A percentile compares a stretch with the other conserved stretches of the same genome.
Conservation (phyloP, 2,113 vertebrate species). For the Hassar affinis region DNA sequence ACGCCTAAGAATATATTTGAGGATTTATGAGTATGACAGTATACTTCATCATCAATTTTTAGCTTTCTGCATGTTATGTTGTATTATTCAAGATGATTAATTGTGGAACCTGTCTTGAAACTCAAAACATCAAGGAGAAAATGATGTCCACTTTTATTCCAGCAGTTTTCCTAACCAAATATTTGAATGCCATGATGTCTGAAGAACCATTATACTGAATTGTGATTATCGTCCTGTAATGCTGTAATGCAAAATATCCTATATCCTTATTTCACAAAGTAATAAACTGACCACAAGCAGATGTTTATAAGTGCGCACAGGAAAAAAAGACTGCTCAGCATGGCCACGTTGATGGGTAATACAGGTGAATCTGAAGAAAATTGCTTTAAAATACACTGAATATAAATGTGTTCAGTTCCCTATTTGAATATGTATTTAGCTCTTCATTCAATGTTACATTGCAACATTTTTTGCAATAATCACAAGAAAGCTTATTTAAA, state of each 20-base stretch:
- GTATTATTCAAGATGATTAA: not conserved
- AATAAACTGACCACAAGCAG: not conserved
- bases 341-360: not conserved
- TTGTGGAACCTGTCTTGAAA: not conserved
- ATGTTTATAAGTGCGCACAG: not conserved
- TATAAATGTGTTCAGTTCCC: not conserved
- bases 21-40: not conserved
- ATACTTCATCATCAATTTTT: not conserved
- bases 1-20: not conserved
- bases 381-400: not conserved
- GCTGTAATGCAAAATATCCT: not conserved
- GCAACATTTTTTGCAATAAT: not conserved
- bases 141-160: not conserved
- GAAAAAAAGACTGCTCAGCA: not conserved
- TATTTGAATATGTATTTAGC: not conserved
- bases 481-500: not conserved
- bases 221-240: not conserved
- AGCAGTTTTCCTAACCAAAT: too few relatives aligned
- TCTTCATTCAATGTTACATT: not conserved
- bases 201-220: not conserved
- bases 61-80: not conserved
- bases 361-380: not conserved
- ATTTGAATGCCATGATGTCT: too few relatives aligned
- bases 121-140: not conserved
- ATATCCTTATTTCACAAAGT: not conserved